Evolutionary conservation across 2,797 vertebrate genomes (phyloP).

Genomic region (Yasuhikotakia modesta): DNA sequence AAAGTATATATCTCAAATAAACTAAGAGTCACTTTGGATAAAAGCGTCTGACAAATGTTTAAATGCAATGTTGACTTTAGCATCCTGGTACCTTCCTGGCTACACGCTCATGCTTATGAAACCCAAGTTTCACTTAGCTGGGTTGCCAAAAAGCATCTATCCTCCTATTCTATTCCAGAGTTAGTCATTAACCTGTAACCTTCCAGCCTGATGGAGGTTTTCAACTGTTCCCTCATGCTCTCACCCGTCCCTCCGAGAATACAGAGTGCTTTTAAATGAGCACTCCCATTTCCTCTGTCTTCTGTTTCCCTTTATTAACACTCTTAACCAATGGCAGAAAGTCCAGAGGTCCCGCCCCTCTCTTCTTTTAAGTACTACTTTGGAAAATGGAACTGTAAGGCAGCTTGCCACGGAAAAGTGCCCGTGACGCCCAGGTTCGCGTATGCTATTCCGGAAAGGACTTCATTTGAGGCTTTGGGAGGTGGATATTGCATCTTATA

Average conservation of each 20-base stretch:
- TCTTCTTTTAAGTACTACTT: slow-evolving; percentile 28
- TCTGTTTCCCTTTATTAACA: slow-evolving; percentile 33
- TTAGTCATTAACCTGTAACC: slow-evolving; percentile 67
- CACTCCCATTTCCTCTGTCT: slow-evolving; percentile 29
- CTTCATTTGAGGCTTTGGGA: neutral
- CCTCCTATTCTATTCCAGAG: slow-evolving; percentile 43
- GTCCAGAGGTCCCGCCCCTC: slow-evolving; percentile 33
- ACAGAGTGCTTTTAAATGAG: slow-evolving; percentile 57
- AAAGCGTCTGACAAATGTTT: neutral
- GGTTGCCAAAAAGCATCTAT: slow-evolving; percentile 19
- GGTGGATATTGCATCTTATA: slow-evolving; percentile 5
- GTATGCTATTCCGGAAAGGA: neutral
- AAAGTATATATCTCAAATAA: neutral
- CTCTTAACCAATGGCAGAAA: slow-evolving; percentile 41
- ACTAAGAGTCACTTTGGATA: no score
- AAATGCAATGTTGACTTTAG: slow-evolving; percentile 3
- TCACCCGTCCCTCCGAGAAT: slow-evolving; percentile 49
- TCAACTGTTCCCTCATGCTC: slow-evolving; percentile 37
- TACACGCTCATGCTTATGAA: slow-evolving; percentile 8
- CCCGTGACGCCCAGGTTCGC: neutral
- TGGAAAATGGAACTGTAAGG: slow-evolving; percentile 28
- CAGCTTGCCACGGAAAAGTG: neutral
- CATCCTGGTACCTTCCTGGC: neutral
- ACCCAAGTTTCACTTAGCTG: slow-evolving; percentile 26
- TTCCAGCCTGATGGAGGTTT: slow-evolving; percentile 55